A percentile compares a stretch with the other conserved stretches of the same genome.
These are phyloP conservation scores for Chrysaora quinquecirrha DNA, from an alignment of 30 jellyfish, hydroid and myxozoan genomes.

Conservation along the genomic window DNA sequence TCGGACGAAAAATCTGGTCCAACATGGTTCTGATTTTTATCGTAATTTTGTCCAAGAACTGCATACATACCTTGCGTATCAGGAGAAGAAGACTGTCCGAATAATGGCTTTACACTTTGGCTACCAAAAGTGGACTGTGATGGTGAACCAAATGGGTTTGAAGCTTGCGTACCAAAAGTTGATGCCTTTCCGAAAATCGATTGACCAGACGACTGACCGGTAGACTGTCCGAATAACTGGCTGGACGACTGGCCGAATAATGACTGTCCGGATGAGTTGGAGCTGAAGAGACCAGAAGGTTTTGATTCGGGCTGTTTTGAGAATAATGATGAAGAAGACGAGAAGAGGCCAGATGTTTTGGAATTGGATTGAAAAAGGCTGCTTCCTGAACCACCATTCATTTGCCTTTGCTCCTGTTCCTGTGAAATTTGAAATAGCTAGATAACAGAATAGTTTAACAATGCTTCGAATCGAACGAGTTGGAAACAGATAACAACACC, in stretches of 20 bases:
- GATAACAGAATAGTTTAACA: background rate
- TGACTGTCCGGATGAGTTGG: constrained; percentile 28
- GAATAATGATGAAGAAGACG: constrained; percentile 23
- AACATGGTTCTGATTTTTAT: background rate
- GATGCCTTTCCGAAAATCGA: constrained; percentile 11
- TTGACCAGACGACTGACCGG: constrained; percentile 8
- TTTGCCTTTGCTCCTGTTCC: background rate
- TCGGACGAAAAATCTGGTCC: too few species aligned
- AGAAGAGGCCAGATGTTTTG: constrained; percentile 4
- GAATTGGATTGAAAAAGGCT: constrained; percentile 23
- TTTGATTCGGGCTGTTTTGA: constrained; percentile 22
- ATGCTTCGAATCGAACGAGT: too few species aligned
- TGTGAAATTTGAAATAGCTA: background rate
- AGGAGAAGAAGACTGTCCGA: background rate
- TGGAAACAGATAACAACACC: too few species aligned
- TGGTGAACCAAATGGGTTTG: constrained; percentile 17
- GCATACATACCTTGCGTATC: background rate
- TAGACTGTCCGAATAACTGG: constrained; percentile 9
- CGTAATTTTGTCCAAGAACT: background rate
- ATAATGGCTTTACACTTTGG: constrained; percentile 8
- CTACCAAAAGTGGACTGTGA: constrained; percentile 20
- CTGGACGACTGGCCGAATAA: constrained; percentile 22
- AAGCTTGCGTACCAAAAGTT: constrained; percentile 25
- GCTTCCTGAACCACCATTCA: background rate
- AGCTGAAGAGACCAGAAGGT: constrained; percentile 17